Base-by-base conservation (phyloP, 2,797 vertebrate genomes). In the Choloepus didactylus region DNA sequence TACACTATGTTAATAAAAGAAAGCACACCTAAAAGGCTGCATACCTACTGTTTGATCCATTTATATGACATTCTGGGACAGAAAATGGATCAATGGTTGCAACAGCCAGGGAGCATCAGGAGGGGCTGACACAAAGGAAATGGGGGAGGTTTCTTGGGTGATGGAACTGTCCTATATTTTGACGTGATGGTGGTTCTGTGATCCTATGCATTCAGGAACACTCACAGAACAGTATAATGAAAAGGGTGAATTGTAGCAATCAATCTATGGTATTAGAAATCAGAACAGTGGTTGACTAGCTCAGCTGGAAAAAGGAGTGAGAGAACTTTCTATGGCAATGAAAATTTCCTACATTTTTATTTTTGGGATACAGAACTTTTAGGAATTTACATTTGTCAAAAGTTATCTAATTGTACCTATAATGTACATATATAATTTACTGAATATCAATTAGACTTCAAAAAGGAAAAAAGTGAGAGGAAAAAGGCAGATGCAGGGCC, bases 161-260 rank as follows among this genome's bases (percentile, higher is more conserved):
- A 7, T 49, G 46, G 46, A 49, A 49, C 46, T 49, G 46, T 49
- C 6, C 46, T 49, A 49, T 49, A 49, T 6, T 10, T 49, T 49
- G 46, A 49, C 46, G 10, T 49, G 44, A 59, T 60, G 27, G 41
- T 92, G 25, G 7, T 66, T 76, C 21, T 3, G n/a, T 3, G 29
- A 51, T 29, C 87, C 31, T 89, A 18, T 54, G 75, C 8, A 66
- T 54, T 93, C 76, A 84, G n/a, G 60, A 95, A 87, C 85, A 82
- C 23, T 77, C 62, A 64, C 11, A 87, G 10, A 49, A 49, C 46
- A 7, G 10, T 7, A 49, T 49, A 49, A 49, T 49, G 46, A 49
- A 49, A 49, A 49, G 46, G 10, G 46, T 49, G 46, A 49, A 80
- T 12, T 44, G 14, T 35, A 49, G 10, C 35, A 35, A 35, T 35